These are phyloP conservation scores for Ectemnius continuus DNA, from an alignment of 2,888 invertebrate genomes.

Conservation along the genomic window DNA sequence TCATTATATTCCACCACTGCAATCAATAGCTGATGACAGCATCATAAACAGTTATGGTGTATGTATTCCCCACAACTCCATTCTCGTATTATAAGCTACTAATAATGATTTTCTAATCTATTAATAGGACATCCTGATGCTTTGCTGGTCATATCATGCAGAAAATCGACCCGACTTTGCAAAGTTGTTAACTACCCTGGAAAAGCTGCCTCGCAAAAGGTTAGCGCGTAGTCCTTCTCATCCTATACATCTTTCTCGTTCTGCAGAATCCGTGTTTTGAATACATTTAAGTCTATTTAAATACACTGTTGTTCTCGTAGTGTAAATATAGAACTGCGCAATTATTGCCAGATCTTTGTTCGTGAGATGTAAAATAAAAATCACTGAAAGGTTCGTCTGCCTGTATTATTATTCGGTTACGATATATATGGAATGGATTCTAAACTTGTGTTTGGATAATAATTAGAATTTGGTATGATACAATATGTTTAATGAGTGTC, in stretches of 20 bases:
- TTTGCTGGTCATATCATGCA: slow-evolving; percentile 95
- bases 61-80: too few species aligned
- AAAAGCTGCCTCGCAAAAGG: slow-evolving; percentile 96
- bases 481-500: slow-evolving; percentile 12
- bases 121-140: slow-evolving; percentile 94
- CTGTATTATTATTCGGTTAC: slow-evolving; percentile 13
- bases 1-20: slow-evolving; percentile 10
- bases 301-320: slow-evolving; percentile 70
- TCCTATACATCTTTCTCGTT: slow-evolving; percentile 96
- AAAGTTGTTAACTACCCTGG: slow-evolving; percentile 89
- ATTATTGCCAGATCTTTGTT: slow-evolving; percentile 69
- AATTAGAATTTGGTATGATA: slow-evolving; percentile 25
- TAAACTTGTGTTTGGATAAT: slow-evolving; percentile 17
- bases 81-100: too few species aligned
- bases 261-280: slow-evolving; percentile 96
- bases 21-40: too few species aligned
- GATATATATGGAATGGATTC: slow-evolving; percentile 19
- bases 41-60: too few species aligned
- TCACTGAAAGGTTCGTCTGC: slow-evolving; percentile 60
- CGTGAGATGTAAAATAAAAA: slow-evolving; percentile 67
- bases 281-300: slow-evolving; percentile 70
- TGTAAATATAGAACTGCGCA: slow-evolving; percentile 73
- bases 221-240: slow-evolving; percentile 98
- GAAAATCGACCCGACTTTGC: slow-evolving; percentile 95
- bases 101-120: slow-evolving; percentile 26